Percentiles rank a stretch among this genome's conserved stretches.
phyloP scores from a whole-genome alignment of 1,140 invertebrate genomes.

The Papilio polyxenes region DNA sequence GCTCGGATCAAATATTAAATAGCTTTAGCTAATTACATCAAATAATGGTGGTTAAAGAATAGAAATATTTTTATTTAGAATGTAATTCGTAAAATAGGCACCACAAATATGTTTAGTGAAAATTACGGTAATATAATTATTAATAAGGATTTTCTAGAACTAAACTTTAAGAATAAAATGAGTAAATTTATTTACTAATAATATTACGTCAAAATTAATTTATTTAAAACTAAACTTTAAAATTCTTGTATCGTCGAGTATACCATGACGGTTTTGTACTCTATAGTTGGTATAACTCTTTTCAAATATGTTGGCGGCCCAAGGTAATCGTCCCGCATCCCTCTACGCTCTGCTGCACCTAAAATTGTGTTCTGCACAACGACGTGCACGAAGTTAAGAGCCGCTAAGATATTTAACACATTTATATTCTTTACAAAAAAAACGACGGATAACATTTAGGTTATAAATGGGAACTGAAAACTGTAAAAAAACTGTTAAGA shows the following conservation, averaged over 20 bases:
- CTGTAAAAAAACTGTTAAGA: constrained; percentile 39
- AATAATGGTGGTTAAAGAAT: neutral
- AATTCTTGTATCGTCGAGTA: neutral
- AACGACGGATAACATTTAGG: constrained; percentile 44
- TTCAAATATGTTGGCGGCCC: neutral
- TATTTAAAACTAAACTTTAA: neutral
- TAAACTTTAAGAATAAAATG: neutral
- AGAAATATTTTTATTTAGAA: neutral
- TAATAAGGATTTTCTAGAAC: neutral
- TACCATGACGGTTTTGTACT: neutral
- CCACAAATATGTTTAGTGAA: no score
- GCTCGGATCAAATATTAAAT: constrained; percentile 15
- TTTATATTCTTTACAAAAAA: neutral
- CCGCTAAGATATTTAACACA: no score
- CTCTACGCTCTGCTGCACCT: no score
- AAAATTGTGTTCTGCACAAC: no score
- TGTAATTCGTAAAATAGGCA: neutral
- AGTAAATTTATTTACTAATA: neutral
- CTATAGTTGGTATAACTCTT: constrained; percentile 22
- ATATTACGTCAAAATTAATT: neutral
- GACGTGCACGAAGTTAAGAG: no score
- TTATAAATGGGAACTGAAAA: constrained; percentile 40
- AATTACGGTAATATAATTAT: neutral
- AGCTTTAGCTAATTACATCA: neutral
- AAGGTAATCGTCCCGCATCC: no score